Conservation (phyloP, 2,888 invertebrate genomes). For the Amphipyra berbera region DNA sequence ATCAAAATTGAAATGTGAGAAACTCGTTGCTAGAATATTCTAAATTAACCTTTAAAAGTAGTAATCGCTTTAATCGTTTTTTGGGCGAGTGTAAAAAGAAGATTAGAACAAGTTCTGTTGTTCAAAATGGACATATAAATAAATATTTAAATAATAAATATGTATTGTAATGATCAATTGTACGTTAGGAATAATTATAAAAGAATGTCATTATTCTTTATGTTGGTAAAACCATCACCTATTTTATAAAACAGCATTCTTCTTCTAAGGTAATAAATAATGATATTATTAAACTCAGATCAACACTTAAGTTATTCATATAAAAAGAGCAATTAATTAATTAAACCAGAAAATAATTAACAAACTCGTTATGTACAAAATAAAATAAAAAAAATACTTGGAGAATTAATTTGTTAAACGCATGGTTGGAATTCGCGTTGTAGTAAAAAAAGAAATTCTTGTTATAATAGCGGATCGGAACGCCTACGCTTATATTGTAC, state of each 20-base stretch:
- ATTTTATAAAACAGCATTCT: too few relatives aligned
- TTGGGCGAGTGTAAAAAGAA: neutral
- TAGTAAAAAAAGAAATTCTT: constrained; percentile 31
- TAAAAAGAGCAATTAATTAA: constrained; percentile 9
- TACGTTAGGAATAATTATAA: too few relatives aligned
- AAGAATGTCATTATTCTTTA: too few relatives aligned
- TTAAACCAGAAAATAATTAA: constrained; percentile 16
- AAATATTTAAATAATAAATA: too few relatives aligned
- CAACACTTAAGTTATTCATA: too few relatives aligned
- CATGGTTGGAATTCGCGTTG: constrained; percentile 15
- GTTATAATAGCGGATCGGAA: constrained; percentile 19
- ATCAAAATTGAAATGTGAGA: neutral
- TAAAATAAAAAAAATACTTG: constrained; percentile 6
- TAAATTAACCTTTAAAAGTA: neutral
- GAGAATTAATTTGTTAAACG: constrained; percentile 11
- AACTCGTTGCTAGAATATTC: constrained; percentile 1
- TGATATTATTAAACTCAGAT: too few relatives aligned
- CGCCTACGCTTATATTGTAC: constrained; percentile 16
- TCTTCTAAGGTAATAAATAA: too few relatives aligned
- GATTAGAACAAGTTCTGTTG: neutral
- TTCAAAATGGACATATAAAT: neutral
- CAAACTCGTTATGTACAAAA: constrained; percentile 19
- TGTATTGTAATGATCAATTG: too few relatives aligned
- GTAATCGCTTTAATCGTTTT: neutral
- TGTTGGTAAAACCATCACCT: too few relatives aligned